Base-by-base conservation (phyloP, 2,888 invertebrate genomes). In the Osmoderma eremita region DNA sequence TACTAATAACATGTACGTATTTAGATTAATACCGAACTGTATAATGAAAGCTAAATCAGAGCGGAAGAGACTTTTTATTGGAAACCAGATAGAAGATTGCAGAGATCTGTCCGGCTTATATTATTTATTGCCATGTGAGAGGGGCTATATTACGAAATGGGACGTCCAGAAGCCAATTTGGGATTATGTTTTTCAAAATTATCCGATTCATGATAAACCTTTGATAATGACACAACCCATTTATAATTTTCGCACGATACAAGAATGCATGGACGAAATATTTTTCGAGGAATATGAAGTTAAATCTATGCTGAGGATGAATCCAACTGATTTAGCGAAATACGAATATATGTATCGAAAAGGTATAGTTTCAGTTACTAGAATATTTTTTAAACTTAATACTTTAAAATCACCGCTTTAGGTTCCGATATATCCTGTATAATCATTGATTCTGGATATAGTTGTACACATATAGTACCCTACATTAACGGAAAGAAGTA, bases 21-120 rank as follows among this genome's bases (percentile, higher is more conserved):
- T 63, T 75, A 90, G 89, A 76, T 79, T 93, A 13, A 87, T 96
- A 58, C 97, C 98, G 0, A 99, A 99, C 83, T 96, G 95, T 77
- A 94, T 99, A 24, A 95, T 97, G 88, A 99, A 99, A 86, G 97
- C 97, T 0, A 98, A 98, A 83, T 95, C 95, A 61, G 98, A 99
- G 82, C 85, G 97, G 63, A 89, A 97, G 8, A 87, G 98, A 48
- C 91, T 95, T 0, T 99, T 98, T 81, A 89, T 99, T 65, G 98
- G 93, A 0, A 90, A 92, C 76, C 98, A 99, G 84, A 91, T 99
- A 13, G 94, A 98, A 69, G 98, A 98, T 74, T 98, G 98, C 78
- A 87, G 97, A 22, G 99, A 99, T 80, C 91, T 95, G 0, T 97
- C 98, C 0, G 95, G 97, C 0, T 84, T 99, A 0, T 99, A 91